A percentile compares a stretch with the other conserved stretches of the same genome.
Conservation (phyloP, 2,113 vertebrate genomes). For the Pelecanoides urinatrix region DNA sequence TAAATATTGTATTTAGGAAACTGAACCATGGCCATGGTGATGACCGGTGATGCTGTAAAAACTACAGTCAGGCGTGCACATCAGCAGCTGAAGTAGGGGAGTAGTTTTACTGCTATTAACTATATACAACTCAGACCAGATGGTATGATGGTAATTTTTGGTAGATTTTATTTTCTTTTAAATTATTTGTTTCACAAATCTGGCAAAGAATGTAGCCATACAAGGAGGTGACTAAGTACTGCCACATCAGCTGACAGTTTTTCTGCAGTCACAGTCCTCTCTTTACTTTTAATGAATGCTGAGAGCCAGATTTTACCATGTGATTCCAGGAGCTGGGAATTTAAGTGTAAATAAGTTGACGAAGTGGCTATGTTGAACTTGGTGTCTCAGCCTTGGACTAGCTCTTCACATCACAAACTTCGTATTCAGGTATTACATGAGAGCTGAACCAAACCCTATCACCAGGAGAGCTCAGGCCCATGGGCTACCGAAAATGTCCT, state of each 20-base stretch:
- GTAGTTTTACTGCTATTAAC: not conserved
- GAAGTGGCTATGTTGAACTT: not conserved
- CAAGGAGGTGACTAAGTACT: not conserved
- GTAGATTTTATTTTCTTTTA: not conserved
- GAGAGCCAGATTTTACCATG: not conserved
- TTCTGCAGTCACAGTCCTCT: not conserved
- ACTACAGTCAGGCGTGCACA: not conserved
- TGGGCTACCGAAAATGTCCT: not conserved
- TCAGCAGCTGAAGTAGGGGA: not conserved
- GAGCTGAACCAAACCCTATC: not conserved
- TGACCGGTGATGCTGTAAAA: not conserved
- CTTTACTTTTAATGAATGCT: not conserved
- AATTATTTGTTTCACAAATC: not conserved
- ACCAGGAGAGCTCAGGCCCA: not conserved
- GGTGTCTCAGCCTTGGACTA: not conserved
- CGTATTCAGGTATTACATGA: rapidly evolving
- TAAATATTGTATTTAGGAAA: not conserved
- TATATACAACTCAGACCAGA: not conserved
- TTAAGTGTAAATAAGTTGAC: not conserved
- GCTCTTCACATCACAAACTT: not conserved
- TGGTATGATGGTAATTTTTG: not conserved
- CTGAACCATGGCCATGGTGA: not conserved
- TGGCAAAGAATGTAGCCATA: not conserved
- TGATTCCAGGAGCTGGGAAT: not conserved
- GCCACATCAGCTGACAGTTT: not conserved